Base-by-base conservation (phyloP, 1,140 invertebrate genomes). In the Pissodes strobi region DNA sequence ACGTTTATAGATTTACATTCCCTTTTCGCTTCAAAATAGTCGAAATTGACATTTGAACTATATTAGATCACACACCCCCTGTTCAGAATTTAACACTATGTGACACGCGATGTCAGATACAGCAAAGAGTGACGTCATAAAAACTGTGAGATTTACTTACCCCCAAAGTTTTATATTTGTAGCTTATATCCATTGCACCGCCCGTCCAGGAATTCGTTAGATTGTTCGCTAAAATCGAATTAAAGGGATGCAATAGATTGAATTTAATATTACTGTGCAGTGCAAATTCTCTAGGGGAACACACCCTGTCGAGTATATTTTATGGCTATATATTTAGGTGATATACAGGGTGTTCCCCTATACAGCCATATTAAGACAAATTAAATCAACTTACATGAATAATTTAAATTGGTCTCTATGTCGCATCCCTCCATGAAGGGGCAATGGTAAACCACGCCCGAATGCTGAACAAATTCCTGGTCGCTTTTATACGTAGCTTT, bases 121-220 rank as follows among this genome's bases (percentile, higher is more conserved):
- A n/a, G n/a, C n/a, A n/a, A n/a, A n/a, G n/a, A n/a, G n/a, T n/a
- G n/a, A n/a, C n/a, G n/a, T n/a, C n/a, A n/a, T n/a, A 48, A 48
- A 15, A 21, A 48, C 8, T 48, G 18, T 39, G 9, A n/a, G 18
- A n/a, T n/a, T 17, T 9, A 41, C 34, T 38, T 66, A 61, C 73
- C 43, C 49, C 68, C 34, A 72, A 39, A 17, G 37, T 34, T 43
- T 66, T 64, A 19, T 22, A 45, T 3, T 53, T 41, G 17, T 55
- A 45, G 46, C 69, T 66, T n/a, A 74, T 46, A 48, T 69, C 71
- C 69, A 74, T 72, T 4, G 67, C 23, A 13, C 62, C 72, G 8
- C 72, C 74, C n/a, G 72, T 62, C 72, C 71, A 74, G 8, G 68
- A 49, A 13, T 64, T 46, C n/a, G 13, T 21, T 18, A 39, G n/a